Evolutionary conservation across 1,140 invertebrate species (phyloP).

Genomic region (Nomia melanderi): DNA sequence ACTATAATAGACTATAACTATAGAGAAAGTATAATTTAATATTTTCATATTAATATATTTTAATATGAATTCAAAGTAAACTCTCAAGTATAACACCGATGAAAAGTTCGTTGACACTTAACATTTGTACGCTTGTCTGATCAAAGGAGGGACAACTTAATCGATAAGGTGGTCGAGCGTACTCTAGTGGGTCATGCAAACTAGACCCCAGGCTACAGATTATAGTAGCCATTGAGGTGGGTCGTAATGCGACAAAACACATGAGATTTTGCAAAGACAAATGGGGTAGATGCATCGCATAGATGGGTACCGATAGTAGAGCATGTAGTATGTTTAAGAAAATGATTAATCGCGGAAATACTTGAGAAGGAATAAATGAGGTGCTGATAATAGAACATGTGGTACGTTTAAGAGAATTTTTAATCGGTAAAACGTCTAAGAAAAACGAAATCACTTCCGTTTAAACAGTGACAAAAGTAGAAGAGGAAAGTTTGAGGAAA

Average conservation of each 20-base stretch:
- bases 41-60: no score
- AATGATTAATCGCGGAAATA: not conserved
- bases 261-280: not conserved
- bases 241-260: not conserved
- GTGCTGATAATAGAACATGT: not conserved
- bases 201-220: not conserved
- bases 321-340: not conserved
- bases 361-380: no score
- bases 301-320: not conserved
- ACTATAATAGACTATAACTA: no score
- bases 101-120: not conserved
- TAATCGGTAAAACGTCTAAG: not conserved
- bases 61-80: no score
- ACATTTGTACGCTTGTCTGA: not conserved
- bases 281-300: not conserved
- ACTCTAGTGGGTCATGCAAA: constrained; percentile 2
- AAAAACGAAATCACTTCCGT: not conserved
- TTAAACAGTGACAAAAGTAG: not conserved
- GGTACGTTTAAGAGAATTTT: not conserved
- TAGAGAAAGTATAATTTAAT: no score
- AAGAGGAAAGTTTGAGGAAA: not conserved
- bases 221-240: not conserved
- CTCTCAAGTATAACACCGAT: not conserved
- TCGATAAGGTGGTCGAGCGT: constrained; percentile 2
- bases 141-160: not conserved